Evolutionary conservation across 2,113 vertebrate genomes (phyloP).

Genomic region (Stigmatopora nigra): DNA sequence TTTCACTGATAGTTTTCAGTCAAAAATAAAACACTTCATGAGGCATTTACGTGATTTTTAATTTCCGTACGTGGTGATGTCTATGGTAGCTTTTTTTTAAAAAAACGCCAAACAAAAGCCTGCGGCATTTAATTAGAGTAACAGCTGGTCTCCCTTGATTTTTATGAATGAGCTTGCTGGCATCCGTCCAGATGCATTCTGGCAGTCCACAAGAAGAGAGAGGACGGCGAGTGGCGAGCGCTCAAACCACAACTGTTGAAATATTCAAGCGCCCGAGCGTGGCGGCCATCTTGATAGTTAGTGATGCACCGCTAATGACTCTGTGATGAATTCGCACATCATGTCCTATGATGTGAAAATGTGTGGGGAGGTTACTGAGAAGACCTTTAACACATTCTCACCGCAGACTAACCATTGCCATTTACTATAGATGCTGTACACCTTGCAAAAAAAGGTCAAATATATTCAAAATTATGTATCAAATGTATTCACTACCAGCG

Average conservation of each 20-base stretch:
- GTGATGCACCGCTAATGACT: slow-evolving; percentile 62
- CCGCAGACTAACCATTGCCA: too few species aligned
- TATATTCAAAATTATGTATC: too few species aligned
- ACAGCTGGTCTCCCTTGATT: neutral
- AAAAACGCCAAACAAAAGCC: neutral
- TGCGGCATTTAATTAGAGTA: slow-evolving; percentile 2
- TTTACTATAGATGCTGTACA: too few species aligned
- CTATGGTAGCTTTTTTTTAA: too few species aligned
- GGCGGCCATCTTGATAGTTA: slow-evolving; percentile 48
- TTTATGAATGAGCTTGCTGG: slow-evolving; percentile 4
- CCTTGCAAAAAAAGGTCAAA: too few species aligned
- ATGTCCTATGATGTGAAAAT: slow-evolving; percentile 9
- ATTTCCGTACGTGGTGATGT: neutral
- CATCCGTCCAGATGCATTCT: slow-evolving; percentile 6
- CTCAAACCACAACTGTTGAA: slow-evolving; percentile 47
- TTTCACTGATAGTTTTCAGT: neutral
- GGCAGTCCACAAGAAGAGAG: neutral
- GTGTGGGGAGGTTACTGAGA: neutral
- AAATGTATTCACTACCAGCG: too few species aligned
- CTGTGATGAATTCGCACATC: slow-evolving; percentile 54
- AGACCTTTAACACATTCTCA: neutral
- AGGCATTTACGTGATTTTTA: neutral
- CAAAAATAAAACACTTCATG: neutral
- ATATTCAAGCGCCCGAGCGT: slow-evolving; percentile 38
- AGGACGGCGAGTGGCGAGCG: slow-evolving; percentile 13